phyloP scores from a whole-genome alignment of 2,888 invertebrate species.

The Ligdia adustata region DNA sequence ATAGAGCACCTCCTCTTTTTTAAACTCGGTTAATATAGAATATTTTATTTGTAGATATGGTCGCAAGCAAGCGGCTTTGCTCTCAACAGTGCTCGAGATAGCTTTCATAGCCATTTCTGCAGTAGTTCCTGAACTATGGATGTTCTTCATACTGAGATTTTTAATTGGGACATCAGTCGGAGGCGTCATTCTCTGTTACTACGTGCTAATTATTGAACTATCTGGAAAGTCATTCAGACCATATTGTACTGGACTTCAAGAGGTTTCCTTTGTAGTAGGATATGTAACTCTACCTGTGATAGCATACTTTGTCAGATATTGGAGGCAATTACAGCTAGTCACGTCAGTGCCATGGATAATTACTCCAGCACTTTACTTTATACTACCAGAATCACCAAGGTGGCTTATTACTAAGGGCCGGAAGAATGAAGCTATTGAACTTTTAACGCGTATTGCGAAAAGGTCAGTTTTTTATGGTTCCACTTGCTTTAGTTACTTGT shows the following conservation, averaged over 20 bases:
- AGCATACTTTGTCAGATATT: slow-evolving; percentile 84
- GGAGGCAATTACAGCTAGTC: slow-evolving; percentile 84
- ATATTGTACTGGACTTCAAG: slow-evolving; percentile 80
- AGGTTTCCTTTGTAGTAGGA: slow-evolving; percentile 81
- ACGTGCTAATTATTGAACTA: slow-evolving; percentile 86
- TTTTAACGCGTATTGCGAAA: slow-evolving; percentile 87
- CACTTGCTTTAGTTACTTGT: too few relatives aligned
- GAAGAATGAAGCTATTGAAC: slow-evolving; percentile 83
- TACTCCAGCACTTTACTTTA: slow-evolving; percentile 85
- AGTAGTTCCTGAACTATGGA: slow-evolving; percentile 82
- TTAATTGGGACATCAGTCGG: slow-evolving; percentile 85
- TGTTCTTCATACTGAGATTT: slow-evolving; percentile 84
- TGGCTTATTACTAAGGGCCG: slow-evolving; percentile 89
- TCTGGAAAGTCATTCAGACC: slow-evolving; percentile 83
- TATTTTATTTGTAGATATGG: too few relatives aligned
- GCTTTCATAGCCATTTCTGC: slow-evolving; percentile 82
- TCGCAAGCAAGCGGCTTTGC: slow-evolving; percentile 84
- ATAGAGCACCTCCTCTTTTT: too few relatives aligned
- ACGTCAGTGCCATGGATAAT: slow-evolving; percentile 80
- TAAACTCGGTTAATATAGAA: too few relatives aligned
- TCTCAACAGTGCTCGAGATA: slow-evolving; percentile 82
- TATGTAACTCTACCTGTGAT: slow-evolving; percentile 83
- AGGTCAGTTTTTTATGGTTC: too few relatives aligned
- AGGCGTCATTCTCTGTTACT: slow-evolving; percentile 87
- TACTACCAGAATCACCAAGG: slow-evolving; percentile 91